Conservation (phyloP, 1,140 invertebrate genomes). For the Aricia agestis region DNA sequence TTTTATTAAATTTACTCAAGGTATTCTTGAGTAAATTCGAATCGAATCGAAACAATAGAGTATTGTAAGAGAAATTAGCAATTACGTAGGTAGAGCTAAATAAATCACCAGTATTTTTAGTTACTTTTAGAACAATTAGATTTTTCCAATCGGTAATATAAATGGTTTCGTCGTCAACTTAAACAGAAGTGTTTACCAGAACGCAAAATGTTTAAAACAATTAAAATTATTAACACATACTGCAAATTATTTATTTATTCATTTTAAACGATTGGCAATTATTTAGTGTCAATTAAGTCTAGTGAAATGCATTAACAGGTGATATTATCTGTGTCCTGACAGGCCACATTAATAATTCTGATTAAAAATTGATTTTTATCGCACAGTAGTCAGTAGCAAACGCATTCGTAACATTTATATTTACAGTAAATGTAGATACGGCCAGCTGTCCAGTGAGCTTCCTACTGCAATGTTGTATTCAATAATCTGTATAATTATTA, state of each 20-base stretch:
- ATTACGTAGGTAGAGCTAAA: too few species aligned
- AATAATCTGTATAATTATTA: not conserved
- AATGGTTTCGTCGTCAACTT: too few species aligned
- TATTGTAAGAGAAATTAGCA: too few species aligned
- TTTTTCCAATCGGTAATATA: too few species aligned
- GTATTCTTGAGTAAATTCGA: too few species aligned
- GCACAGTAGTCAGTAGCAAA: not conserved
- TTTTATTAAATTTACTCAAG: too few species aligned
- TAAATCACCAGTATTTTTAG: too few species aligned
- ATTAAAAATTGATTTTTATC: conserved; percentile 15
- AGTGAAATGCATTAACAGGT: conserved; percentile 13
- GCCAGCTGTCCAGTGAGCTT: not conserved
- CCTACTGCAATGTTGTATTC: not conserved
- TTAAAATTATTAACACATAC: conserved; percentile 1
- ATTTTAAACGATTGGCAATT: conserved; percentile 20
- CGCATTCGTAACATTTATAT: conserved; percentile 5
- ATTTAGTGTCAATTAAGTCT: conserved; percentile 17
- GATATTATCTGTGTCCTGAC: conserved; percentile 9
- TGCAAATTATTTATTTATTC: conserved; percentile 11
- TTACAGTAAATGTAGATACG: not conserved
- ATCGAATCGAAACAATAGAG: too few species aligned
- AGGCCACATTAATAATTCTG: conserved; percentile 14
- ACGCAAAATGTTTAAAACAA: not conserved
- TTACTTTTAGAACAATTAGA: too few species aligned
- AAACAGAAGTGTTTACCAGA: not conserved